Evolutionary conservation across 2,797 vertebrate species (phyloP).

Genomic region (Erpetoichthys calabaricus): DNA sequence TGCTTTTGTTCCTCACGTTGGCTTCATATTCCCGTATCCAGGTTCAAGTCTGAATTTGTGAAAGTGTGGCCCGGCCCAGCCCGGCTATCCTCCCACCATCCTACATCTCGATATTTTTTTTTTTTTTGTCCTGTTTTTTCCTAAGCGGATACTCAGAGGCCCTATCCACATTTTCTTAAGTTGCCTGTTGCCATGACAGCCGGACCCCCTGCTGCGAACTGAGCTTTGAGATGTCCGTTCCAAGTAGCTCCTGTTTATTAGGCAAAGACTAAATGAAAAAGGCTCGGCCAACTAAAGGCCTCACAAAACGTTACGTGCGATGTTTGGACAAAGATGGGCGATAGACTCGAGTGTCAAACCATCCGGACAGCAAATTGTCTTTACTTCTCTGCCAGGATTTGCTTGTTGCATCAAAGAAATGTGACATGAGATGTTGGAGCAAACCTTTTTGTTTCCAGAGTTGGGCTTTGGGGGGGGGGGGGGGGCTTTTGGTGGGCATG

Average conservation of each 20-base stretch:
- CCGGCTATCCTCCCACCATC: no score
- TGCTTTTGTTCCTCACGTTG: no score
- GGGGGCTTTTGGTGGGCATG: no score
- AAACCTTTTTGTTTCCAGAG: no score
- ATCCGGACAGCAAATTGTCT: conserved; percentile 28
- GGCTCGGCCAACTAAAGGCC: conserved; percentile 22
- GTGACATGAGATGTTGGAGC: no score
- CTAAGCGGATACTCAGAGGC: conserved; percentile 23
- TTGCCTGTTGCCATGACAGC: conserved; percentile 48
- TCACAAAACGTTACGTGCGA: conserved; percentile 23
- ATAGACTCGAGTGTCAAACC: conserved; percentile 22
- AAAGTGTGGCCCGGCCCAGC: no score
- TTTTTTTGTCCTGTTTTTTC: neutral
- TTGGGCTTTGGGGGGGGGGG: no score
- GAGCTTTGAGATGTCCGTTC: conserved; percentile 35
- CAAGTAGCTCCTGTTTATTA: conserved; percentile 34
- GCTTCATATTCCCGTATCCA: no score
- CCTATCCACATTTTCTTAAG: conserved; percentile 31
- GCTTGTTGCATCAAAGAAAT: no score
- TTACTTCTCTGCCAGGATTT: conserved; percentile 2
- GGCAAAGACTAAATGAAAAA: conserved; percentile 30
- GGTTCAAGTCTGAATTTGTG: no score
- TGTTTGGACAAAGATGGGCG: conserved; percentile 18
- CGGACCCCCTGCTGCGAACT: conserved; percentile 34
- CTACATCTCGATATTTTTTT: no score